Evolutionary conservation across 2,113 vertebrate genomes (phyloP).

Genomic region (Microcebus ravelobensis): DNA sequence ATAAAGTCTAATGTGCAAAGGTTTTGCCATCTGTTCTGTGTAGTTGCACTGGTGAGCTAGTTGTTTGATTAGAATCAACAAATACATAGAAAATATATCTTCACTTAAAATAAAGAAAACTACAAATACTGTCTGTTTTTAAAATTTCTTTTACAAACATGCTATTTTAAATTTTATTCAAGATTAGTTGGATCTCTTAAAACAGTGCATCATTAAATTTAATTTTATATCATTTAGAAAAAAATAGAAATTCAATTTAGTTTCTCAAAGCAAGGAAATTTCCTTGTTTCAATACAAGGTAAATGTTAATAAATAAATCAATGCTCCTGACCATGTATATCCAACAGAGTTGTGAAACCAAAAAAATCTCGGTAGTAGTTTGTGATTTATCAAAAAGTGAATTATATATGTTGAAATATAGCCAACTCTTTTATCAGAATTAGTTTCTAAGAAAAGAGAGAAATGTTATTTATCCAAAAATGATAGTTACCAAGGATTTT

Average conservation of each 20-base stretch:
- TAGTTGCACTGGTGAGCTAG: slow-evolving; percentile 72
- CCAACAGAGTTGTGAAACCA: background rate
- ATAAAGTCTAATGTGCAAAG: slow-evolving; percentile 81
- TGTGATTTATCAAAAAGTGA: background rate
- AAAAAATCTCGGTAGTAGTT: background rate
- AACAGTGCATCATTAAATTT: background rate
- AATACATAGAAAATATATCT: slow-evolving; percentile 53
- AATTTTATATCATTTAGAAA: background rate
- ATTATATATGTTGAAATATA: background rate
- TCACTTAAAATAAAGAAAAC: background rate
- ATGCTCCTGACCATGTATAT: background rate
- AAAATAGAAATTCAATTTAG: background rate
- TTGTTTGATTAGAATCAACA: slow-evolving; percentile 72
- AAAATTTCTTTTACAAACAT: background rate
- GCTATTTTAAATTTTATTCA: background rate
- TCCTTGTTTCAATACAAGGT: background rate
- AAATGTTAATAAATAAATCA: background rate
- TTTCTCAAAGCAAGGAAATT: background rate
- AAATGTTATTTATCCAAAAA: background rate
- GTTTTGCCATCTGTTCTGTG: slow-evolving; percentile 81
- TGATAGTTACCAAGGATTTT: background rate
- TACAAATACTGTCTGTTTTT: background rate
- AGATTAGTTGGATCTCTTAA: background rate
- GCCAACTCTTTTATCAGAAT: background rate
- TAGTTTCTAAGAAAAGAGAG: background rate